Evolutionary conservation across 2,888 invertebrate genomes (phyloP).

Genomic region (Diarsia rubi): DNA sequence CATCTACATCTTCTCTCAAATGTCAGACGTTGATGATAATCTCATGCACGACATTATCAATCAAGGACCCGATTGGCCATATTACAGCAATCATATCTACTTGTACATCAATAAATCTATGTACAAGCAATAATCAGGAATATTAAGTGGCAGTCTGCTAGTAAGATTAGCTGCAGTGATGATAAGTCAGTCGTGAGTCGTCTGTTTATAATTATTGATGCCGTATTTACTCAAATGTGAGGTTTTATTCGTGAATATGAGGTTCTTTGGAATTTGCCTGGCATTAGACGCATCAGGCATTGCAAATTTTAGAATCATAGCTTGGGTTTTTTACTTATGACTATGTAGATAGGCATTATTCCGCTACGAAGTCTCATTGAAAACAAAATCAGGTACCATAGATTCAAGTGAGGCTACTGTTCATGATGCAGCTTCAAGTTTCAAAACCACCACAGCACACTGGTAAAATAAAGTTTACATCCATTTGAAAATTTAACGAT

Average conservation of each 20-base stretch:
- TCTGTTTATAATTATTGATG: slow-evolving; percentile 52
- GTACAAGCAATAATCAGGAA: slow-evolving; percentile 54
- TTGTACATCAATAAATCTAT: slow-evolving; percentile 47
- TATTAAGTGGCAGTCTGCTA: slow-evolving; percentile 47
- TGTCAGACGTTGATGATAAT: slow-evolving; percentile 64
- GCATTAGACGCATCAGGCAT: slow-evolving; percentile 4
- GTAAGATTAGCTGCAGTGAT: slow-evolving; percentile 48
- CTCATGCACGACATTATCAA: slow-evolving; percentile 64
- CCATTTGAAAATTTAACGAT: neutral
- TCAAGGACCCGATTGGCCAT: slow-evolving; percentile 60
- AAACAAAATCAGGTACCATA: neutral
- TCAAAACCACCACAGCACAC: neutral
- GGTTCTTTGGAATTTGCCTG: slow-evolving; percentile 3
- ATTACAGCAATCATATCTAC: slow-evolving; percentile 62
- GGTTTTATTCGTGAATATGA: slow-evolving; percentile 32
- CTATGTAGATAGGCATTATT: neutral
- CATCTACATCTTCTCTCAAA: slow-evolving; percentile 47
- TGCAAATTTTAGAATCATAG: neutral
- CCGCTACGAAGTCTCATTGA: neutral
- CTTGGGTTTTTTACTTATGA: neutral
- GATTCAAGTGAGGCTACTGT: neutral
- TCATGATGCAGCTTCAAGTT: neutral
- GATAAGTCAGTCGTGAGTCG: slow-evolving; percentile 43
- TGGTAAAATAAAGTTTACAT: neutral
- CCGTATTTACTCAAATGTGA: slow-evolving; percentile 51